A percentile compares a stretch with the other conserved stretches of the same genome.
phyloP scores from a whole-genome alignment of 2,113 vertebrate genomes.

The Lipophrys pholis region DNA sequence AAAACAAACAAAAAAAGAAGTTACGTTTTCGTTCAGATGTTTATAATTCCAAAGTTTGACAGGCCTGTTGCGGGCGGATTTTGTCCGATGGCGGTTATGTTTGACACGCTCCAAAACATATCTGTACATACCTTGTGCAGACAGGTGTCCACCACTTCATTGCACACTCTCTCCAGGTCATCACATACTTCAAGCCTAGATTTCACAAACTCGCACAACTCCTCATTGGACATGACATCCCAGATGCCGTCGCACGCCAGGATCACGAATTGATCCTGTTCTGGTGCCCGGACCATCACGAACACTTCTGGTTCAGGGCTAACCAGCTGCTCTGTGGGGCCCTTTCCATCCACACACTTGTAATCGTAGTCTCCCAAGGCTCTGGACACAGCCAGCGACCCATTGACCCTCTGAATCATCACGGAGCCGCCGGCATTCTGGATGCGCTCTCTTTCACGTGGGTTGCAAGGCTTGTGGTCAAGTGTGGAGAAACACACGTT shows the following conservation, averaged over 20 bases:
- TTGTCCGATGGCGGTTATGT: too few species aligned
- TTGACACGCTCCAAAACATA: background rate
- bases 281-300: constrained; percentile 91
- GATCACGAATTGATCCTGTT: constrained; percentile 96
- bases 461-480: constrained; percentile 99
- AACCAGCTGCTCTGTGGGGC: constrained; percentile 98
- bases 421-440: constrained; percentile 99
- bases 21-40: too few species aligned
- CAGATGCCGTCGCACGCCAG: constrained; percentile 98
- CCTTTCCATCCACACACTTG: constrained; percentile 98
- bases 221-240: constrained; percentile 99
- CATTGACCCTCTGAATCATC: constrained; percentile 99
- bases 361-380: constrained; percentile 99
- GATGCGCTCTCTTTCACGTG: constrained; percentile 96
- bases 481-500: constrained; percentile 97
- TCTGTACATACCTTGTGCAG: constrained; percentile 93
- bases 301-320: constrained; percentile 98
- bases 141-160: constrained; percentile 99
- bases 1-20: too few species aligned
- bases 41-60: too few species aligned
- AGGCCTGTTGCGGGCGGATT: too few species aligned
- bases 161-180: constrained; percentile 98
- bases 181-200: constrained; percentile 95
- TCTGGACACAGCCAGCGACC: constrained; percentile 96
- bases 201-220: constrained; percentile 97